Conservation (phyloP, 2,888 invertebrate genomes). For the Flabesymbios commensalis region DNA sequence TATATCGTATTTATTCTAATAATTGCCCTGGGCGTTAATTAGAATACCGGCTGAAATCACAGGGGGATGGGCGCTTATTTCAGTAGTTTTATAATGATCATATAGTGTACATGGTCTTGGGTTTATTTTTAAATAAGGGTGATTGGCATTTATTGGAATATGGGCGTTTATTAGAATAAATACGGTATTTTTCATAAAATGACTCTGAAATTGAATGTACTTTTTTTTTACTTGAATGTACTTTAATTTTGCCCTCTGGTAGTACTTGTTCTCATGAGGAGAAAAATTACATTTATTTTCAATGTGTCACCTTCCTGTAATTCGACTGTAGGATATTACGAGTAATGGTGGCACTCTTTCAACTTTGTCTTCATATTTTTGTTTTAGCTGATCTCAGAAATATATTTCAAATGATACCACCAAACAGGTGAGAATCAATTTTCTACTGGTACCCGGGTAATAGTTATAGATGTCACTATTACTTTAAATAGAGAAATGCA, state of each 20-base stretch:
- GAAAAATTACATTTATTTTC: not conserved
- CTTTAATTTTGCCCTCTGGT: too few species aligned
- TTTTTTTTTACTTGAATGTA: not conserved
- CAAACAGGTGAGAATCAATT: constrained; percentile 17
- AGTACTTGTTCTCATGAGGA: too few species aligned
- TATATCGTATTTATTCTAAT: too few species aligned
- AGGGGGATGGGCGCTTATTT: too few species aligned
- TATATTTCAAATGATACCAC: constrained; percentile 21
- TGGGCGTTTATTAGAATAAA: too few species aligned
- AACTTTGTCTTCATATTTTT: not conserved
- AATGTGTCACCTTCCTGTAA: not conserved
- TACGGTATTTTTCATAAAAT: not conserved
- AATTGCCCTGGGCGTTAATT: too few species aligned
- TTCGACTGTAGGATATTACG: not conserved
- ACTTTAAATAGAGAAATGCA: too few species aligned
- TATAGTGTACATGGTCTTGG: too few species aligned
- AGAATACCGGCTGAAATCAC: too few species aligned
- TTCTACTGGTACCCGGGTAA: not conserved
- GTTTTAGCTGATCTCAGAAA: constrained; percentile 21
- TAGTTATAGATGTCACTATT: not conserved
- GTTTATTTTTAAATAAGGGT: too few species aligned
- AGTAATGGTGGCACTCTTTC: not conserved
- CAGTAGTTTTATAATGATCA: too few species aligned
- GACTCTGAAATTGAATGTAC: not conserved
- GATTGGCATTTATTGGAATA: too few species aligned